Base-by-base conservation (phyloP, 1,140 invertebrate species). In the Drosophila bocqueti region DNA sequence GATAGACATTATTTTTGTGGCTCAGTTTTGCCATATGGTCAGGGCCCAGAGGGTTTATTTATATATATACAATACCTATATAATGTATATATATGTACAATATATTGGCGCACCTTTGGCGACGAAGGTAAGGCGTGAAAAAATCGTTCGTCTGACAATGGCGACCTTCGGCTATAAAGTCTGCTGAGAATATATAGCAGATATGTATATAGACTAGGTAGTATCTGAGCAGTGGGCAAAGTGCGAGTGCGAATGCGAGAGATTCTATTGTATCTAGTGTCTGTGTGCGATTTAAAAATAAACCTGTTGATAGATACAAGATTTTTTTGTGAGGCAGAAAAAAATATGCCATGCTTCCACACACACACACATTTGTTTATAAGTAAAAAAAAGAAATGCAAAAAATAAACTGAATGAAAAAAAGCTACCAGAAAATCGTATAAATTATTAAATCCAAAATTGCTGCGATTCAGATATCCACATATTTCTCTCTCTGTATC, bases 261-360 rank as follows among this genome's bases (percentile, higher is more conserved):
- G 67, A 42, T 15, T 61, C 46, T 74, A 40, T 61, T 74, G 68
- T 73, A 60, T 74, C 68, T 52, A 61, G 63, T 77, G 47, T 66
- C 62, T 67, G 40, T 67, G 54, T 15, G 73, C 4, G 21, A 13
- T 52, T 61, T 74, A 74, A 73, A 74, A 74, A 74, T 74, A 74
- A 74, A 74, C 71, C 68, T 73, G 69, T 73, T 73, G 67, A 73
- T 73, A 61, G 69, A 72, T 73, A 73, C 69, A 73, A 46, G 46
- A 74, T 45, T 54, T 24, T 57, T 26, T 21, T 50, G 38, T 26
- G 31, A 71, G n/a, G 16, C 64, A 26, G 1, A 24, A 49, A 54
- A 45, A 67, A 73, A 76, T 59, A 66, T 76, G 57, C 24, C 63
- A 46, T 54, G 55, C 75, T 47, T 38, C 36, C 36, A 31, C 29